Conservation (phyloP, 2,888 invertebrate genomes). For the Sipha maydis region DNA sequence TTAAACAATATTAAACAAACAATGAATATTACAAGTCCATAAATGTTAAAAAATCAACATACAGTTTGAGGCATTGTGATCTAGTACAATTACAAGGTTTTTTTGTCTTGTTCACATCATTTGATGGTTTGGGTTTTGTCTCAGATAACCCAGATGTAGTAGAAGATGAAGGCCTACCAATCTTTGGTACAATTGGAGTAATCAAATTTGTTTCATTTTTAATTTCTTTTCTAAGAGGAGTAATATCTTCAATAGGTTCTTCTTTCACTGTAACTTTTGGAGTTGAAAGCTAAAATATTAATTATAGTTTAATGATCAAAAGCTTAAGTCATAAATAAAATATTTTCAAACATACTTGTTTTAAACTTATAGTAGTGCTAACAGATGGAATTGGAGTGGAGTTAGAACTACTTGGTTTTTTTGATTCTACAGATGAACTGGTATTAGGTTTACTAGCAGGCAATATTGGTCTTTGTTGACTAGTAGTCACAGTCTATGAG, state of each 20-base stretch:
- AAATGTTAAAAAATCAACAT: conserved; percentile 67
- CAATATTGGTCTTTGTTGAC: conserved; percentile 58
- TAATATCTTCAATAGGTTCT: conserved; percentile 36
- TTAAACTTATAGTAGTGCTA: conserved; percentile 19
- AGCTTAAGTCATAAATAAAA: neutral
- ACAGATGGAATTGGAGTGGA: neutral
- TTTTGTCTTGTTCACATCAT: conserved; percentile 72
- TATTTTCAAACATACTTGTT: conserved; percentile 24
- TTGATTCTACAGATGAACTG: conserved; percentile 37
- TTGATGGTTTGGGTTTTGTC: conserved; percentile 13
- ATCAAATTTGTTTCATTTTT: conserved; percentile 41
- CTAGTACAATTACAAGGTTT: conserved; percentile 99
- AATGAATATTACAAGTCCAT: neutral
- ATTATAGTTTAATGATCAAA: neutral
- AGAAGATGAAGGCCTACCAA: conserved; percentile 56
- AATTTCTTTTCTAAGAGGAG: conserved; percentile 27
- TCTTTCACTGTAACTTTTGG: conserved; percentile 22
- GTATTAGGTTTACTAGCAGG: conserved; percentile 56
- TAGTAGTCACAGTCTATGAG: conserved; percentile 35
- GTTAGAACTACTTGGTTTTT: conserved; percentile 39
- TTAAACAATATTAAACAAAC: conserved; percentile 66
- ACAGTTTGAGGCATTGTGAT: conserved; percentile 96
- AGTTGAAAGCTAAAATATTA: conserved; percentile 23
- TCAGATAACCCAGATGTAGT: neutral
- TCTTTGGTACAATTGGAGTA: conserved; percentile 42